phyloP scores from a whole-genome alignment of 1,140 invertebrate genomes.

The Platorchestia sp. region DNA sequence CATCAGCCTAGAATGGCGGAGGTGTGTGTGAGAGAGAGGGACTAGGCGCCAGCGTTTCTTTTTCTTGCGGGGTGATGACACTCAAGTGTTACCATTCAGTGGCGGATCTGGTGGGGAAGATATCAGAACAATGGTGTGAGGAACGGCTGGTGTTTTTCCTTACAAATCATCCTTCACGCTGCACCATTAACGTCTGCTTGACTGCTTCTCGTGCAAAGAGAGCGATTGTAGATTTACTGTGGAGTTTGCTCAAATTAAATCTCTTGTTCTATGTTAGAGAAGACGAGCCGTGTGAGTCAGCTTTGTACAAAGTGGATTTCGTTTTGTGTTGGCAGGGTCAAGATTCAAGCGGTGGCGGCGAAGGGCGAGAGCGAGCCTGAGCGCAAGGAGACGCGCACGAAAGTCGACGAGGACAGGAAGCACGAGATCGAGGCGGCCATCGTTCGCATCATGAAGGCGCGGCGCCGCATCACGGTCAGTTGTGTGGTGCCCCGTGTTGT shows the following conservation, averaged over 20 bases:
- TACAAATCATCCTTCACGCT: too few species aligned
- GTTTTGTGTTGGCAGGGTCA: slow-evolving; percentile 77
- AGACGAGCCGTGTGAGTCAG: background rate
- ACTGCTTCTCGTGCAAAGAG: background rate
- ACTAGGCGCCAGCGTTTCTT: too few species aligned
- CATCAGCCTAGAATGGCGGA: too few species aligned
- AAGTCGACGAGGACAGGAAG: slow-evolving; percentile 99
- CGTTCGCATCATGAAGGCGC: slow-evolving; percentile 99
- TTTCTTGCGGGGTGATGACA: too few species aligned
- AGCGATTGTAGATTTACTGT: background rate
- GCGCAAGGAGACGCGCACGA: slow-evolving; percentile 95
- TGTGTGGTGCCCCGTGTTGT: background rate
- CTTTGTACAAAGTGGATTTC: background rate
- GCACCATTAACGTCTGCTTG: background rate
- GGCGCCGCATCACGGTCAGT: slow-evolving; percentile 79
- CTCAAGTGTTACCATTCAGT: too few species aligned
- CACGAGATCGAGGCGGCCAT: slow-evolving; percentile 99
- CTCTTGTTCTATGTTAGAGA: background rate
- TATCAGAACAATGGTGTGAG: too few species aligned
- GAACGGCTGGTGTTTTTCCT: too few species aligned
- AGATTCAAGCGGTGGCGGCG: slow-evolving; percentile 94
- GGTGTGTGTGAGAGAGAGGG: too few species aligned
- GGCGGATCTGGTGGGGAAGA: too few species aligned
- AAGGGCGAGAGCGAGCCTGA: slow-evolving; percentile 99
- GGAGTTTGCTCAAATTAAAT: background rate